Evolutionary conservation across 2,888 invertebrate genomes (phyloP).

Genomic region (Rotaria magnacalcarata): DNA sequence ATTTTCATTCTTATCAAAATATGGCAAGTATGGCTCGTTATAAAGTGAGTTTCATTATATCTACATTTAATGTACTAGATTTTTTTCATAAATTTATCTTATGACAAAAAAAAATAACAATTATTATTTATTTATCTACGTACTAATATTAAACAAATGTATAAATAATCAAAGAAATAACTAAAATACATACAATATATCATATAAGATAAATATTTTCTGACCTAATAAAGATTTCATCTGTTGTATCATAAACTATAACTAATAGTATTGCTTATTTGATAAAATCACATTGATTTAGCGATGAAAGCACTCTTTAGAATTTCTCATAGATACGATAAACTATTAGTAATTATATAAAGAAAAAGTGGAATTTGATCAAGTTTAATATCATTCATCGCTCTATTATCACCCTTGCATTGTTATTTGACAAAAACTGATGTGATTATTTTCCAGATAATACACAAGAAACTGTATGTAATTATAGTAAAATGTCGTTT

Average conservation of each 20-base stretch:
- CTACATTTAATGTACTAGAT: neutral
- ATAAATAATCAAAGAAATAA: too few relatives aligned
- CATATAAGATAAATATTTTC: neutral
- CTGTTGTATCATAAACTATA: neutral
- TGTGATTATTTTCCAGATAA: neutral
- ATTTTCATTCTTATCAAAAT: neutral
- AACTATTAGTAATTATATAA: neutral
- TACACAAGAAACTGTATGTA: neutral
- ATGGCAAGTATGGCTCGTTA: neutral
- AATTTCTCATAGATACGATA: too few relatives aligned
- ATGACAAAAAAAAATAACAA: too few relatives aligned
- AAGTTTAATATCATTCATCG: neutral
- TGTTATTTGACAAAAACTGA: neutral
- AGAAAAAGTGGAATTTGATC: neutral
- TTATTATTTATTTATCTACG: too few relatives aligned
- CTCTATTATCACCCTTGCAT: neutral
- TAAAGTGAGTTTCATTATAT: neutral
- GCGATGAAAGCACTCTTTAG: neutral
- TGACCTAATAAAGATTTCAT: neutral
- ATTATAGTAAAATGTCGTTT: neutral
- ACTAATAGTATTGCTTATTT: neutral
- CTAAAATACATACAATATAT: neutral
- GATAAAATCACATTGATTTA: neutral
- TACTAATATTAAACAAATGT: too few relatives aligned
- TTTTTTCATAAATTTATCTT: too few relatives aligned